Base-by-base conservation (phyloP, 2,113 vertebrate species). In the Seriola rivoliana region DNA sequence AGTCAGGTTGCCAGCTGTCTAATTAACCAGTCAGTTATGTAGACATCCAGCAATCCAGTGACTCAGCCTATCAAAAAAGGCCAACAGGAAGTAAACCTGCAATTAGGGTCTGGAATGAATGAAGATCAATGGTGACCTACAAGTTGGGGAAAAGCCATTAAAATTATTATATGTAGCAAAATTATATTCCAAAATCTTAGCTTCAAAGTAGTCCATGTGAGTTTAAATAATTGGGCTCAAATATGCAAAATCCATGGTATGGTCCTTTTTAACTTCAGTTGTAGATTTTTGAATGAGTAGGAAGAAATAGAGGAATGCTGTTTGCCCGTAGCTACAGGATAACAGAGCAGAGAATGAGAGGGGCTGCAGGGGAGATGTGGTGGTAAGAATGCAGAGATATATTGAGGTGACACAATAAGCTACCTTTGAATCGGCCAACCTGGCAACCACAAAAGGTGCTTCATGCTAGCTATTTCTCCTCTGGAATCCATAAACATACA, bases 351-450 rank as follows among this genome's bases (percentile, higher is more conserved):
- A 75, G 54, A 74, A 74, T 48, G 42, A 67, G 54, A 66, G 42
- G 25, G 21, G 50, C 34, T 19, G 58, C 57, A 82, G 59, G n/a
- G 68, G 40, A 74, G n/a, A 76, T 36, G 17, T 25, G 17, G n/a
- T 12, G 44, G 67, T 54, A 36, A 78, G 50, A 72, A 65, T 25
- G 52, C 69, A 66, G 36, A 68, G 65, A 58, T 77, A 44, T 67
- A 74, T 81, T 17, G 63, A 63, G 59, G 58, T 81, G 71, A 81
- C 73, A 81, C 78, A 71, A 82, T 46, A 29, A 81, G 81, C 57
- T 46, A 60, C 29, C 78, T 90, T 87, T 87, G 71, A 87, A 83
- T 54, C 80, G 29, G 44, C 38, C 5, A 17, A 59, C 36, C 42
- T 54, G 32, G 65, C 74, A 70, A 82, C 74, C 42, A 57, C 52